Percentiles rank a stretch among this genome's conserved stretches.
phyloP scores from a whole-genome alignment of 2,888 invertebrate genomes.

The Diaprepes abbreviatus region DNA sequence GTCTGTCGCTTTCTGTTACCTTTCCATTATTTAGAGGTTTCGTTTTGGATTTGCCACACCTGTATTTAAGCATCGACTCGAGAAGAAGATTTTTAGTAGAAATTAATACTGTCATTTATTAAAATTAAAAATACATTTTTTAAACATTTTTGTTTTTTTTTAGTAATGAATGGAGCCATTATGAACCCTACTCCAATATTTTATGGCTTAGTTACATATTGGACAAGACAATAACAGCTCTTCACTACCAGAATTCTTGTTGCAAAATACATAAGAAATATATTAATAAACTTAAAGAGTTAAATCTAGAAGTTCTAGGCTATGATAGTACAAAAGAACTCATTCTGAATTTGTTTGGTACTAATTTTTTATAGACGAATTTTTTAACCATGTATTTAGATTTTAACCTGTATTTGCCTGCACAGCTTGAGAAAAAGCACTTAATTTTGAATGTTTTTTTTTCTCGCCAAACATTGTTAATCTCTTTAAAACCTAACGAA shows the following conservation, averaged over 20 bases:
- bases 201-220: conserved; percentile 92
- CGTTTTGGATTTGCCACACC: too few species aligned
- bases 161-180: conserved; percentile 89
- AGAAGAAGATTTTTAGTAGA: too few species aligned
- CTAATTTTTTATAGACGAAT: conserved; percentile 29
- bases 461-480: too few species aligned
- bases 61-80: too few species aligned
- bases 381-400: conserved; percentile 11
- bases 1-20: too few species aligned
- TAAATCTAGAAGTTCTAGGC: conserved; percentile 72
- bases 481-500: too few species aligned
- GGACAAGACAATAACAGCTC: conserved; percentile 81
- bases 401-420: not conserved
- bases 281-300: conserved; percentile 71
- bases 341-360: conserved; percentile 60
- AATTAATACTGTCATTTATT: too few species aligned
- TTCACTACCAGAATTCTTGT: conserved; percentile 75
- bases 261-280: conserved; percentile 75
- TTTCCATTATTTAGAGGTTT: too few species aligned
- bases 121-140: too few species aligned
- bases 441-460: too few species aligned
- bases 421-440: too few species aligned
- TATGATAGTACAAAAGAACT: conserved; percentile 75
- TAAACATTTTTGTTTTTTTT: conserved; percentile 56
- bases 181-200: conserved; percentile 88